Percentiles rank a stretch among this genome's conserved stretches.
These are phyloP conservation scores for Peromyscus californicus DNA, from an alignment of 2,113 vertebrate species.

Conservation along the genomic window DNA sequence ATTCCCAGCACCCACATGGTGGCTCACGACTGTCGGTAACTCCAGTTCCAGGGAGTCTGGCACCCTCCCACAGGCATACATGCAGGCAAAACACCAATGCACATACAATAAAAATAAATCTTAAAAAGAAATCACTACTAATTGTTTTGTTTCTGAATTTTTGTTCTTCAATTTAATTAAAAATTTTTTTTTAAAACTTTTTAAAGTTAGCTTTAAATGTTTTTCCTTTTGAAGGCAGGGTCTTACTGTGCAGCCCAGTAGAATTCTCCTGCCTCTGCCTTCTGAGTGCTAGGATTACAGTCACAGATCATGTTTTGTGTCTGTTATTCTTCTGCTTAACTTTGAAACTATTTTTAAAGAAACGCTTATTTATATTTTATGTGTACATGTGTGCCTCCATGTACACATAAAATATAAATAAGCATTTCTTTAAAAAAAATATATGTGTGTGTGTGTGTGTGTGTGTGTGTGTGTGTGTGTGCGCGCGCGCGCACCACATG, in stretches of 20 bases:
- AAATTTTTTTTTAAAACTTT: background rate
- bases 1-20: background rate
- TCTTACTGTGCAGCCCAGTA: background rate
- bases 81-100: background rate
- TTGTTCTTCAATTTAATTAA: background rate
- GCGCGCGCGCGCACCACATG: background rate
- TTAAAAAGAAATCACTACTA: background rate
- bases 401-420: no score
- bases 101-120: background rate
- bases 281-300: background rate
- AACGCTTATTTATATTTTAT: background rate
- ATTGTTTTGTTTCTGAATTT: conserved; percentile 4
- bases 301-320: background rate
- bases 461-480: background rate
- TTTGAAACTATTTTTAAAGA: background rate
- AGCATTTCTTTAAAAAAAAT: no score
- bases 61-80: background rate
- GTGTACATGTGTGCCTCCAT: background rate
- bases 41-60: background rate
- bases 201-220: background rate
- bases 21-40: background rate
- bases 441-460: no score
- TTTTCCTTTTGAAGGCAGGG: background rate
- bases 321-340: background rate
- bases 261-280: background rate